These are phyloP conservation scores for Melanophora roralis DNA, from an alignment of 2,888 invertebrate species.

Conservation along the genomic window DNA sequence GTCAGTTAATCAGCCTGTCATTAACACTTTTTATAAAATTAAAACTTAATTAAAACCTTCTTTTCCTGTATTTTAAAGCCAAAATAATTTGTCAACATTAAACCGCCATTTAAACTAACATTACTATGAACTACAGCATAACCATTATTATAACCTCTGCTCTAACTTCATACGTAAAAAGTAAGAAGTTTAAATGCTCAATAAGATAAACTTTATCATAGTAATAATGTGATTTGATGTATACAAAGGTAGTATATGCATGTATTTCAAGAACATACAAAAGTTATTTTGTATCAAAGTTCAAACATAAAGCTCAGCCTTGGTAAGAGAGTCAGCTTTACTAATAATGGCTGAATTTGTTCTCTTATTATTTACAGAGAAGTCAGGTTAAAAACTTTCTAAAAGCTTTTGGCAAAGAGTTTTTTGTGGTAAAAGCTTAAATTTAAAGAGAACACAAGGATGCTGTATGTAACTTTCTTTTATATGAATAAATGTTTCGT, in stretches of 20 bases:
- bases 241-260: not conserved
- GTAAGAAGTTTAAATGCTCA: not conserved
- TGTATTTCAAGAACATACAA: not conserved
- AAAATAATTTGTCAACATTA: no score
- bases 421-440: constrained; percentile 39
- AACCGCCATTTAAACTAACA: not conserved
- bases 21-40: no score
- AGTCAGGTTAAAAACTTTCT: not conserved
- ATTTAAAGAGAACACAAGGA: constrained; percentile 44
- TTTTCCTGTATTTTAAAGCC: no score
- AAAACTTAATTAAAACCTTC: no score
- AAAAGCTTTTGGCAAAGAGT: not conserved
- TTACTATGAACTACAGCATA: not conserved
- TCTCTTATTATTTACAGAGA: not conserved
- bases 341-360: constrained; percentile 28
- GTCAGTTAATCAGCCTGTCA: no score
- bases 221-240: constrained; percentile 10
- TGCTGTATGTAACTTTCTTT: constrained; percentile 52
- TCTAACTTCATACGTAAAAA: not conserved
- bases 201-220: constrained; percentile 26
- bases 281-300: not conserved
- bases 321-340: not conserved
- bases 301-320: not conserved
- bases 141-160: not conserved
- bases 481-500: constrained; percentile 32